phyloP scores from a whole-genome alignment of 64 coral and sea anemone genomes.

The Acropora yongei region DNA sequence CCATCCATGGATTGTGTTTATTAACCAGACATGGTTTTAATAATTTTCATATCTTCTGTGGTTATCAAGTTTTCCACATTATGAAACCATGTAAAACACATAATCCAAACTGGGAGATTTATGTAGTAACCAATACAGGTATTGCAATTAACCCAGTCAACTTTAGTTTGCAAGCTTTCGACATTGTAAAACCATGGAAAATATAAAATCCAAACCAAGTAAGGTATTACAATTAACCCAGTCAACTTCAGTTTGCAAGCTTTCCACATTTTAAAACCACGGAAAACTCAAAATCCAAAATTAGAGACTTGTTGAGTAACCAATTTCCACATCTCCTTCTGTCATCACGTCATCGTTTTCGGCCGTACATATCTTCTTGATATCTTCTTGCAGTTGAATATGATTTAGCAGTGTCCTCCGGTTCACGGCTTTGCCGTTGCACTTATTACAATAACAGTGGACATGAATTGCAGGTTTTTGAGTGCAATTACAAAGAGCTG shows the following conservation, averaged over 20 bases:
- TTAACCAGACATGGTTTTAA: not conserved
- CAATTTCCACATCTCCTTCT: not conserved
- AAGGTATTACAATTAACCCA: not conserved
- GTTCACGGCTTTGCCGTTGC: constrained; percentile 13
- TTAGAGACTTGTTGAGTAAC: too few relatives aligned
- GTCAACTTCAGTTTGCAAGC: not conserved
- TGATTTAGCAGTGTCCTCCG: constrained; percentile 3
- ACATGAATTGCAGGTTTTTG: constrained; percentile 9
- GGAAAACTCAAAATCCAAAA: not conserved
- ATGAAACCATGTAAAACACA: not conserved
- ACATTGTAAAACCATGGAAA: not conserved
- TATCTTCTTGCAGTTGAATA: constrained; percentile 17
- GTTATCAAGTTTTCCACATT: constrained; percentile 19
- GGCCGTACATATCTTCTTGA: not conserved
- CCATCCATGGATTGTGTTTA: not conserved
- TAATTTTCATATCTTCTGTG: not conserved
- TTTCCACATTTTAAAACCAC: not conserved
- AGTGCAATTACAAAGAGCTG: constrained; percentile 23
- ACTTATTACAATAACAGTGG: constrained; percentile 5
- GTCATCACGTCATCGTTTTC: not conserved
- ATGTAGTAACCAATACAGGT: not conserved
- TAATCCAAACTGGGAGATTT: constrained; percentile 5
- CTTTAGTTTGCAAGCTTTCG: not conserved
- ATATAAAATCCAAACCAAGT: not conserved
- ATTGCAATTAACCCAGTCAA: not conserved